These are phyloP conservation scores for Microctenopoma steveboyesi DNA, from an alignment of 2,797 vertebrate genomes.

Conservation along the genomic window DNA sequence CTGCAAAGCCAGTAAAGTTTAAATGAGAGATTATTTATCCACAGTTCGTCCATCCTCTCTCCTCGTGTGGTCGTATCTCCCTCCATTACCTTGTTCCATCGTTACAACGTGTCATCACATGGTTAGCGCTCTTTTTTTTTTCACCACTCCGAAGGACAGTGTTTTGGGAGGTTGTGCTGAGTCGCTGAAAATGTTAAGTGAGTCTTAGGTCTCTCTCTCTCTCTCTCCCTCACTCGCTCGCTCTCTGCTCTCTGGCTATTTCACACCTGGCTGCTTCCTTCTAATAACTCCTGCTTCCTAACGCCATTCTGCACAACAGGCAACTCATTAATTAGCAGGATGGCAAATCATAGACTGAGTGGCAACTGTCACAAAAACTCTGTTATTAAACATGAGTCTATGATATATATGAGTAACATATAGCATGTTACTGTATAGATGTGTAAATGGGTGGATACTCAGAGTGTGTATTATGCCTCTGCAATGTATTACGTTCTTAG, in stretches of 20 bases:
- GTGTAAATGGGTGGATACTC: not conserved
- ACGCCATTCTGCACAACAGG: slow-evolving; percentile 48
- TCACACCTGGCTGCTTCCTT: slow-evolving; percentile 74
- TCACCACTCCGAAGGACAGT: slow-evolving; percentile 44
- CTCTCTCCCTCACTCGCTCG: slow-evolving; percentile 2
- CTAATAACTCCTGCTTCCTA: slow-evolving; percentile 67
- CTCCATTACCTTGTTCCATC: slow-evolving; percentile 44
- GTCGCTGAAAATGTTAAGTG: slow-evolving; percentile 61
- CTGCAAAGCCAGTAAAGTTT: too few relatives aligned
- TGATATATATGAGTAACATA: too few relatives aligned
- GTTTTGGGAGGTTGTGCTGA: slow-evolving; percentile 51
- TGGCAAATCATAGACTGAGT: slow-evolving; percentile 59
- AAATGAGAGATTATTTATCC: too few relatives aligned
- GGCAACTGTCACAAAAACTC: not conserved
- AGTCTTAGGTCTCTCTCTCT: slow-evolving; percentile 22
- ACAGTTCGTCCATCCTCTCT: slow-evolving; percentile 12
- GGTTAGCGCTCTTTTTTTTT: slow-evolving; percentile 44
- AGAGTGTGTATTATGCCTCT: not conserved
- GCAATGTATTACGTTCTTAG: slow-evolving; percentile 8
- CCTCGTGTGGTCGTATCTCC: slow-evolving; percentile 32
- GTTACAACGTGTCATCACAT: slow-evolving; percentile 28
- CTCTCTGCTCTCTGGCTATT: slow-evolving; percentile 59
- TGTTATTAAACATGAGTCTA: too few relatives aligned
- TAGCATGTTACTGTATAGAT: not conserved
- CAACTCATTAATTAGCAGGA: slow-evolving; percentile 72